Evolutionary conservation across 2,113 vertebrate genomes (phyloP).

Genomic region (Pelusios castaneus): DNA sequence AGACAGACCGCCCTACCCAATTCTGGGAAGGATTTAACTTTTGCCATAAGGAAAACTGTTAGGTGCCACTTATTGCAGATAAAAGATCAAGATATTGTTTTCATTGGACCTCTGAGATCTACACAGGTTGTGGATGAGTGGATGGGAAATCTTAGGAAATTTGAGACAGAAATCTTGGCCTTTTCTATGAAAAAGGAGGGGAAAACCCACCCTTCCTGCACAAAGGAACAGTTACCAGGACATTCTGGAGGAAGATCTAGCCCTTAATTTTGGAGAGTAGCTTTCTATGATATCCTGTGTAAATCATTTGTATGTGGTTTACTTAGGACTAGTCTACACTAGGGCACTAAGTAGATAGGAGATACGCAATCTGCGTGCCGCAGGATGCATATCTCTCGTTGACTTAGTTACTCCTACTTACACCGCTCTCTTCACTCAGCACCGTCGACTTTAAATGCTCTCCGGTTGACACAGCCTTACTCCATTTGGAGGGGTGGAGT

Average conservation of each 20-base stretch:
- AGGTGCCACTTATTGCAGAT: fast-evolving
- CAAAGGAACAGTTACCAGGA: not conserved
- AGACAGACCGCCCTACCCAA: not conserved
- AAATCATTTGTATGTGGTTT: not conserved
- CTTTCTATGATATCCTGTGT: not conserved
- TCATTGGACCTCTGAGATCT: not conserved
- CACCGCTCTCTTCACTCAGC: too few relatives aligned
- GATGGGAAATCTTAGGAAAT: fast-evolving
- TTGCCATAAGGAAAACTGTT: not conserved
- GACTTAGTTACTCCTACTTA: too few relatives aligned
- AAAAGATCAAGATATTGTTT: not conserved
- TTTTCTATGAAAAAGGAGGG: not conserved
- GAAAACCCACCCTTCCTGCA: not conserved
- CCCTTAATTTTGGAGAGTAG: not conserved
- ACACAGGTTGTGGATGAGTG: not conserved
- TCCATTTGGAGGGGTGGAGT: too few relatives aligned
- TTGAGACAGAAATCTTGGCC: not conserved
- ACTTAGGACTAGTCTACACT: too few relatives aligned
- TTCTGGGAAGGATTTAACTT: not conserved
- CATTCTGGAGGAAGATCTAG: not conserved
- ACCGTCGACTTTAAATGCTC: too few relatives aligned
- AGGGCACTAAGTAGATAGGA: too few relatives aligned
- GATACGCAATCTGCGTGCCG: too few relatives aligned
- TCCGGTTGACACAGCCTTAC: too few relatives aligned
- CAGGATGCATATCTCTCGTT: too few relatives aligned